These are phyloP conservation scores for Pammene aurita DNA, from an alignment of 2,888 invertebrate species.

Conservation along the genomic window DNA sequence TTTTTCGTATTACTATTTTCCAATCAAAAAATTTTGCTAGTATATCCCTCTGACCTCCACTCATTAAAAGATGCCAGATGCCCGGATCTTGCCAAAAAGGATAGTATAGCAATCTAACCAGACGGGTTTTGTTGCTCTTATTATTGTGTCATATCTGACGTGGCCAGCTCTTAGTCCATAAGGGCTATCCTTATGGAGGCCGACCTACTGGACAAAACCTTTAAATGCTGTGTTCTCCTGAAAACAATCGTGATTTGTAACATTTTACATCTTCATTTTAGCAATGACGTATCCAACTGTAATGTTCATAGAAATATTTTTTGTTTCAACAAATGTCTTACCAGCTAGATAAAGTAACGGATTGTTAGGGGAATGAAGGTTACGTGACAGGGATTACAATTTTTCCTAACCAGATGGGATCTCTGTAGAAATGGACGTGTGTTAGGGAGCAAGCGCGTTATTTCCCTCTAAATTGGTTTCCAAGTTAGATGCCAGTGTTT, in stretches of 20 bases:
- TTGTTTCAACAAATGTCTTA: neutral
- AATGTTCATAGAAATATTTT: neutral
- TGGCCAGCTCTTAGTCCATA: too few relatives aligned
- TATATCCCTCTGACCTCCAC: too few relatives aligned
- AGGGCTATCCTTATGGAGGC: too few relatives aligned
- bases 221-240: too few relatives aligned
- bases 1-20: too few relatives aligned
- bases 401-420: slow-evolving; percentile 29
- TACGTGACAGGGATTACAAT: slow-evolving; percentile 33
- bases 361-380: slow-evolving; percentile 34
- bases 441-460: neutral
- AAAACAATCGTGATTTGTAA: neutral
- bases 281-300: neutral
- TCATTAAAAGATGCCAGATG: too few relatives aligned
- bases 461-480: slow-evolving; percentile 1
- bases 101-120: too few relatives aligned
- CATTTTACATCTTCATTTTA: neutral
- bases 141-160: too few relatives aligned
- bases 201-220: too few relatives aligned
- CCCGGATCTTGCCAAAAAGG: too few relatives aligned
- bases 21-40: too few relatives aligned
- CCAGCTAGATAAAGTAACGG: slow-evolving; percentile 30
- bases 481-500: neutral
- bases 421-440: slow-evolving; percentile 8
- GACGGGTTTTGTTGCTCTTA: too few relatives aligned